Evolutionary conservation across 2,888 invertebrate species (phyloP).

Genomic region (Diaphora mendica): DNA sequence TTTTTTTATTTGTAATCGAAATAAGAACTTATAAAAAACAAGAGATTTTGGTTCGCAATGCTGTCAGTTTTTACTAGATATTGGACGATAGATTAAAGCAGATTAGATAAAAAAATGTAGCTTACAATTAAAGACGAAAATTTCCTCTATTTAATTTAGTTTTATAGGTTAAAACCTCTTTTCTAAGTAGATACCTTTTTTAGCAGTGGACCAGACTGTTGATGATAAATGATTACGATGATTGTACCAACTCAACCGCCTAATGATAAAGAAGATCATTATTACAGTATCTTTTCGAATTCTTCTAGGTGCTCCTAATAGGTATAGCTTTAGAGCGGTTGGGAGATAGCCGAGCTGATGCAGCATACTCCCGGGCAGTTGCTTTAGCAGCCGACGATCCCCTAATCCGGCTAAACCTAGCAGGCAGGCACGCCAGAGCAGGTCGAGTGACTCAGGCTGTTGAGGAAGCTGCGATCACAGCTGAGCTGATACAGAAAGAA

Average conservation of each 20-base stretch:
- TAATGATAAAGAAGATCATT: not conserved
- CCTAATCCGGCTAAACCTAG: slow-evolving; percentile 72
- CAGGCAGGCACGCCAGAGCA: slow-evolving; percentile 71
- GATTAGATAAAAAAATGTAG: too few species aligned
- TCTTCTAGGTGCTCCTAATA: slow-evolving; percentile 72
- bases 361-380: slow-evolving; percentile 72
- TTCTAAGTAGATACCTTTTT: too few species aligned
- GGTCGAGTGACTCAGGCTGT: slow-evolving; percentile 65
- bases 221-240: too few species aligned
- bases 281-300: not conserved
- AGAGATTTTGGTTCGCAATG: not conserved
- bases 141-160: too few species aligned
- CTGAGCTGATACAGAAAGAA: slow-evolving; percentile 58
- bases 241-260: not conserved
- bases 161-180: too few species aligned
- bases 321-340: slow-evolving; percentile 76
- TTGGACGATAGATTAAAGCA: too few species aligned
- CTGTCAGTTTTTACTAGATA: not conserved
- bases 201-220: too few species aligned
- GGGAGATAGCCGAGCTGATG: slow-evolving; percentile 73
- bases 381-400: slow-evolving; percentile 68
- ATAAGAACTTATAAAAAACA: not conserved
- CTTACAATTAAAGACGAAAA: too few species aligned
- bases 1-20: not conserved
- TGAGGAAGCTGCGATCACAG: slow-evolving; percentile 61